Evolutionary conservation across 35 echinoderm and acorn worm species (phyloP), one percentile per base, ranked within the genome.

Genomic region (Eucidaris tribuloides): DNA sequence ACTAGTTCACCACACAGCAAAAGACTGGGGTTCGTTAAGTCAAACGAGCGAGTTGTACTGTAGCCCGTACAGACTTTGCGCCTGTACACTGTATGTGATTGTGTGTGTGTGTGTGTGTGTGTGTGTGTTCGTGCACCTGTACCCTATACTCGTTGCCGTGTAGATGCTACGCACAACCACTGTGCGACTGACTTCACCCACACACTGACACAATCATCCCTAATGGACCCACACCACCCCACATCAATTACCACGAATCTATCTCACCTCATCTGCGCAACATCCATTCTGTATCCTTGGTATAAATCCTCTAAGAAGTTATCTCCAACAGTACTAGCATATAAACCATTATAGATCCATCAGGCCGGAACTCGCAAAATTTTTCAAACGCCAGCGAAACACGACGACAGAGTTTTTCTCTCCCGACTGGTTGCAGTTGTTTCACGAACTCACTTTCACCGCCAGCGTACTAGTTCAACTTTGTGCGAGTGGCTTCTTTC

Each of bases 41-140:
- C 68, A 74, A 44, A 74, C 68, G 68, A 74, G 68, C n/a, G n/a
- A n/a, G n/a, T n/a, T n/a, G n/a, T n/a, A 52, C 48, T n/a, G n/a
- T n/a, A 52, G 48, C 48, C 48, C 48, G n/a, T 11, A 52, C 48
- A 9, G 48, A 52, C 9, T 52, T 9, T n/a, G 9, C n/a, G 48
- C 48, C 48, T 52, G 9, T 52, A 11, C 9, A 52, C 48, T 24
- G 58, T 2, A 61, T 1, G 0, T 14, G 29, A 34, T 32, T 11
- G 29, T 64, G 19, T 14, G 6, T 2, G 30, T 2, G 56, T 31
- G 61, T 64, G 27, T 64, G 22, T 29, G 25, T 27, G 56, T 63
- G 25, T 63, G 59, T 62, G 22, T 62, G 5, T 54, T 13, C 37
- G 61, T 74, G 68, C 68, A 74, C 68, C 68, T 74, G 68, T 74